Evolutionary conservation across 2,797 vertebrate species (phyloP), one percentile per base, ranked within the genome.

Genomic region (Chaenodraco wilsoni): DNA sequence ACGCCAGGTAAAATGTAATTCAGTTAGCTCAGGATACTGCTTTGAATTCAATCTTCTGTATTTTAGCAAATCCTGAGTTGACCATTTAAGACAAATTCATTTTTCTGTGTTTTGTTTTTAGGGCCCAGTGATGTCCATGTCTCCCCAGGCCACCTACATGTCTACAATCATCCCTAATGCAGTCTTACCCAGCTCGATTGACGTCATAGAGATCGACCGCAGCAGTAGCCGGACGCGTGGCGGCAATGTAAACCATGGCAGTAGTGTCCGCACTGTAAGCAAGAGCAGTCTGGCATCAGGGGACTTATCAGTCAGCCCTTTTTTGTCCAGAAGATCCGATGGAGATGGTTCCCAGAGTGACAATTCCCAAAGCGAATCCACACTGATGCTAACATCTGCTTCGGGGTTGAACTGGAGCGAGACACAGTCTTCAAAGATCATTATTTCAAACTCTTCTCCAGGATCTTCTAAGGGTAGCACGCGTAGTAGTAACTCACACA

Each of bases 101-200:
- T 3, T 63, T 71, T 54, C 15, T 65, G 4, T 66, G 7, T 55
- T 55, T 58, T 69, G 43, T 19, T 59, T 67, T 27, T 15, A 94
- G 92, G 94, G 96, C 56, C 98, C 97, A 0, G 98, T 98, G 73
- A 97, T 99, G 97, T 99, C 96, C 61, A 97, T 99, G 84, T 99
- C 98, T 0, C 98, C 98, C 17, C 98, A 99, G 90, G 98, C 96
- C 70, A 97, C 98, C 27, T 99, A 99, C 90, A 81, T 99, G 91
- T 99, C 98, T 2, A 99, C 97, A 82, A 97, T 99, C 86, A 99
- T 99, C 79, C 98, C 97, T 9, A 98, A 99, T 0, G 98, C 98
- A 0, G 91, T 99, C 72, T 91, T 99, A 79, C 97, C 98, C 0
- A 95, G 95, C 66, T 96, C 96, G 0, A 89, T 99, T 89, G 97